A percentile compares a stretch with the other conserved stretches of the same genome.
phyloP scores from a whole-genome alignment of 2,888 invertebrate genomes.

The Brachypterus glaber region DNA sequence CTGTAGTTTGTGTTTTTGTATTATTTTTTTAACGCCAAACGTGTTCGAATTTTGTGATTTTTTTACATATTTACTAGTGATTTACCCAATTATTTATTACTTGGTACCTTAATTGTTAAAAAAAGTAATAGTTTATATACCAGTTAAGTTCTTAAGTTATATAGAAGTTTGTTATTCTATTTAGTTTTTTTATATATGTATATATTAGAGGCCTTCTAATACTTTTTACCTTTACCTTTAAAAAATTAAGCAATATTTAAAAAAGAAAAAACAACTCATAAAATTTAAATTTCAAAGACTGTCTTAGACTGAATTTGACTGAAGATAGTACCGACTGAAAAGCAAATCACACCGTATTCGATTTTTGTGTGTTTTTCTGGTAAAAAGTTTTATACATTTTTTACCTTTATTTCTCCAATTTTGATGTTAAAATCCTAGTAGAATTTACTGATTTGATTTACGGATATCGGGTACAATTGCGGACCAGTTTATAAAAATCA shows the following conservation, averaged over 20 bases:
- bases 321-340: constrained; percentile 33
- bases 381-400: too few species aligned
- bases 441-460: too few species aligned
- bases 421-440: too few species aligned
- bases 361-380: background rate
- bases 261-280: too few species aligned
- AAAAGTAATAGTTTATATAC: constrained; percentile 26
- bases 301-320: constrained; percentile 39
- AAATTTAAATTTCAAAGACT: constrained; percentile 36
- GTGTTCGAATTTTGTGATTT: constrained; percentile 37
- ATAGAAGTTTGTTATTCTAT: constrained; percentile 10
- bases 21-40: constrained; percentile 29
- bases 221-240: too few species aligned
- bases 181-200: constrained; percentile 12
- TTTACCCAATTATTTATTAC: constrained; percentile 22
- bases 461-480: too few species aligned
- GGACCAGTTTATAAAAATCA: too few species aligned
- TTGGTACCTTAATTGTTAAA: constrained; percentile 22
- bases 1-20: constrained; percentile 16
- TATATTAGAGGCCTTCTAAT: constrained; percentile 28
- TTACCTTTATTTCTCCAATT: constrained; percentile 21
- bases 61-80: too few species aligned
- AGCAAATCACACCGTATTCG: constrained; percentile 27
- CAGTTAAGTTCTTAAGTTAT: constrained; percentile 20
- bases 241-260: too few species aligned